These are phyloP conservation scores for Ridgeia piscesae DNA, from an alignment of 1,140 invertebrate species.

Conservation along the genomic window DNA sequence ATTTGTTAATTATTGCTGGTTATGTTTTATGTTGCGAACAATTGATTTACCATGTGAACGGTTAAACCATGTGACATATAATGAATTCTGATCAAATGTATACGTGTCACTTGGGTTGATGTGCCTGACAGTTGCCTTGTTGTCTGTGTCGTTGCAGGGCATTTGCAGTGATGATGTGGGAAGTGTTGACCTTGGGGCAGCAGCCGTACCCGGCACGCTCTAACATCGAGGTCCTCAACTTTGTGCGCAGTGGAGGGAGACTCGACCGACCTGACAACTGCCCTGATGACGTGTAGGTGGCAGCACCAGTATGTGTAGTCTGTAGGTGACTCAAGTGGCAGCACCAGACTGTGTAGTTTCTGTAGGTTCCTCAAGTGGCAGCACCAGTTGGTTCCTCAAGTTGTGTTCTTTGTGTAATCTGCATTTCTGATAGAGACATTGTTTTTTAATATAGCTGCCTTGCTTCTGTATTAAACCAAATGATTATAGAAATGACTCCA, in stretches of 20 bases:
- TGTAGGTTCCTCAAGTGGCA: too few species aligned
- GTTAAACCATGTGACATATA: too few species aligned
- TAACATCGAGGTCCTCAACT: constrained; percentile 87
- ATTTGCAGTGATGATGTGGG: constrained; percentile 95
- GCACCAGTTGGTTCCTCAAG: background rate
- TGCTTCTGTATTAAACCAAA: background rate
- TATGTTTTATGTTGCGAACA: too few species aligned
- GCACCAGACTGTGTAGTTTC: background rate
- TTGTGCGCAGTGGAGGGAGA: constrained; percentile 82
- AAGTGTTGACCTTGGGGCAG: constrained; percentile 91
- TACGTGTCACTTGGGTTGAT: background rate
- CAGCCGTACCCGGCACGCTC: constrained; percentile 92
- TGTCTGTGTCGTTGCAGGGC: constrained; percentile 60
- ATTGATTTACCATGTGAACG: too few species aligned
- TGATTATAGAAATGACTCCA: background rate
- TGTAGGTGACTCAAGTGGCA: too few species aligned
- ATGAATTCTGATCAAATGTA: too few species aligned
- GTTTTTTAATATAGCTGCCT: background rate
- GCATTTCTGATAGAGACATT: background rate
- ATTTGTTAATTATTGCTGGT: too few species aligned
- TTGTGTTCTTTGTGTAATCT: background rate
- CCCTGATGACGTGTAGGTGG: constrained; percentile 73
- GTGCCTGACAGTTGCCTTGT: background rate
- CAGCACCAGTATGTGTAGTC: background rate
- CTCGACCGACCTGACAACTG: constrained; percentile 75